These are phyloP conservation scores for Moxostoma hubbsi DNA, from an alignment of 2,797 vertebrate species.

Conservation along the genomic window DNA sequence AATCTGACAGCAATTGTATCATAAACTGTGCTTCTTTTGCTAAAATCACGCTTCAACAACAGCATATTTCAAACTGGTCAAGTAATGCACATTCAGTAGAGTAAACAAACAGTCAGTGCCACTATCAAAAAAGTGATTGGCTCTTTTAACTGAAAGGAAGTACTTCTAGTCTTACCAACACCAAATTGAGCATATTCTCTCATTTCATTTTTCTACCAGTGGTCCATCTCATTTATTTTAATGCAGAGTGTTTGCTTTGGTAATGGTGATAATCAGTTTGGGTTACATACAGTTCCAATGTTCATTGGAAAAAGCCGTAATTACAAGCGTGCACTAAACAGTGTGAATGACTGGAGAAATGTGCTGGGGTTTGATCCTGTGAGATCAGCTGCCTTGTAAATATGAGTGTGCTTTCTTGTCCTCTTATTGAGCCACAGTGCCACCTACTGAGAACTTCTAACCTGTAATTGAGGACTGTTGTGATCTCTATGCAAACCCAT, in stretches of 20 bases:
- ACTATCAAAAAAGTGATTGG: too few relatives aligned
- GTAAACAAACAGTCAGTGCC: too few relatives aligned
- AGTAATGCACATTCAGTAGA: too few relatives aligned
- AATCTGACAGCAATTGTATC: too few relatives aligned
- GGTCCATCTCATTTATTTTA: too few relatives aligned
- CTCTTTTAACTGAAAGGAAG: too few relatives aligned
- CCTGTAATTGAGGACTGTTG: slow-evolving; percentile 14
- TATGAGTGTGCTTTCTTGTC: slow-evolving; percentile 8
- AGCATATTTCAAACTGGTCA: too few relatives aligned
- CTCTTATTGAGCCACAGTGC: slow-evolving; percentile 73
- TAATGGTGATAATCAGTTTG: slow-evolving; percentile 9
- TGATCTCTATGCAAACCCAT: slow-evolving; percentile 9
- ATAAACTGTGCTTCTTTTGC: too few relatives aligned
- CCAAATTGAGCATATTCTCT: too few relatives aligned
- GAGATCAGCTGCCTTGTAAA: slow-evolving; percentile 17
- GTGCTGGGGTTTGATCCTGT: slow-evolving; percentile 22
- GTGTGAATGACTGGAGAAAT: slow-evolving; percentile 1
- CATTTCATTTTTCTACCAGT: too few relatives aligned
- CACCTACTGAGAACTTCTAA: slow-evolving; percentile 67
- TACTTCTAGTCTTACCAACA: too few relatives aligned
- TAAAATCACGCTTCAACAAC: too few relatives aligned
- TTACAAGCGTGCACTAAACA: slow-evolving; percentile 15
- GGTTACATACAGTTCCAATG: slow-evolving; percentile 8
- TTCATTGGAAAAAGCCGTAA: slow-evolving; percentile 3
- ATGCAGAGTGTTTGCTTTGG: not conserved